Percentiles rank a stretch among this genome's conserved stretches.
Conservation (phyloP, 2,797 vertebrate species). For the Nannoperca obscura region DNA sequence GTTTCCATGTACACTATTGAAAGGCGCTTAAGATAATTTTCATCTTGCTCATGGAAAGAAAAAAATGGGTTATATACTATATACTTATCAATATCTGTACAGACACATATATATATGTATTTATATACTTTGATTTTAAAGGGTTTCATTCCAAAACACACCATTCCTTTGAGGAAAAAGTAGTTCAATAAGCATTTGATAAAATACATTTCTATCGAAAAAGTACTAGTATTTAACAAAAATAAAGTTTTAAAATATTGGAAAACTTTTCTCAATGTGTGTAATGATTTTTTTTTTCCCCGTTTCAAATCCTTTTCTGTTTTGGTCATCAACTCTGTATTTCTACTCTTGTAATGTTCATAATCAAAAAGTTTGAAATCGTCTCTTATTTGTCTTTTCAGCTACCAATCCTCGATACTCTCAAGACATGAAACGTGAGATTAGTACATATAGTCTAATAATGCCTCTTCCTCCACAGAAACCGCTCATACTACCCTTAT, state of each 20-base stretch:
- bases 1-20: constrained; percentile 89
- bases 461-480: constrained; percentile 1
- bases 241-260: constrained; percentile 57
- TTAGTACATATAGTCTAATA: not conserved
- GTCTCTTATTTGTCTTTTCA: constrained; percentile 12
- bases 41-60: constrained; percentile 78
- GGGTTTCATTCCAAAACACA: constrained; percentile 76
- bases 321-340: constrained; percentile 24
- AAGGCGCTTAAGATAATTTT: constrained; percentile 92
- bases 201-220: constrained; percentile 77
- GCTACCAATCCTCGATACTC: not conserved
- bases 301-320: constrained; percentile 2
- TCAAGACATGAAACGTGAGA: constrained; percentile 12
- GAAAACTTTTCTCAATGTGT: constrained; percentile 26
- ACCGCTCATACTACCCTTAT: not conserved
- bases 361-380: not conserved
- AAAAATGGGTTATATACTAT: constrained; percentile 63
- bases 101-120: constrained; percentile 42
- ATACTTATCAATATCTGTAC: constrained; percentile 66
- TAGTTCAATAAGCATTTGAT: constrained; percentile 44
- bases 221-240: constrained; percentile 58
- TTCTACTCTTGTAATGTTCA: not conserved
- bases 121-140: constrained; percentile 61
- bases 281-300: constrained; percentile 8
- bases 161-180: constrained; percentile 42